Percentiles rank a stretch among this genome's conserved stretches.
These are phyloP conservation scores for Xenopus laevis DNA, from an alignment of 2,113 vertebrate species.

Conservation along the genomic window DNA sequence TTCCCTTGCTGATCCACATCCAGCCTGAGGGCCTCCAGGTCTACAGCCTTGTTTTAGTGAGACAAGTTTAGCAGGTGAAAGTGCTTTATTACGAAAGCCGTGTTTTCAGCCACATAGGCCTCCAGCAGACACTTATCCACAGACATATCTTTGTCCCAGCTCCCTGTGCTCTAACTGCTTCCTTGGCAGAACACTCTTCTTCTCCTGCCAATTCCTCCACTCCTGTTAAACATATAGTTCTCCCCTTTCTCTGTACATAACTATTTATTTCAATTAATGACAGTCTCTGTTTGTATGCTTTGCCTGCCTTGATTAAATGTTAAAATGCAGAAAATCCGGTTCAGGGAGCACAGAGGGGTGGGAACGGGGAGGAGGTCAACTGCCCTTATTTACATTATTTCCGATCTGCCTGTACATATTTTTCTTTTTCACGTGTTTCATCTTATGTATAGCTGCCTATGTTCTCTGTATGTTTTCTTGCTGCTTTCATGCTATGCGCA, in stretches of 20 bases:
- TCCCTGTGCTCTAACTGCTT: conserved; percentile 29
- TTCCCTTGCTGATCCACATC: no score
- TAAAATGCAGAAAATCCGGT: conserved; percentile 14
- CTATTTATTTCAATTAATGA: conserved; percentile 6
- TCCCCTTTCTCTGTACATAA: conserved; percentile 7
- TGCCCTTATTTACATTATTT: not conserved
- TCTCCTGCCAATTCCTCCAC: conserved; percentile 31
- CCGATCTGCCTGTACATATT: not conserved
- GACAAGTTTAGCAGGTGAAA: conserved; percentile 22
- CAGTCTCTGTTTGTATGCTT: not conserved
- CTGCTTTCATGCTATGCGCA: no score
- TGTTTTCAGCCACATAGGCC: conserved; percentile 2
- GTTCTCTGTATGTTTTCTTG: not conserved
- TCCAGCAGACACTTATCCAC: conserved; percentile 16
- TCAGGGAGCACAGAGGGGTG: not conserved
- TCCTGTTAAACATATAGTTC: conserved; percentile 31
- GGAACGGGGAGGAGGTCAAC: not conserved
- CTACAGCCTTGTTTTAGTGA: not conserved
- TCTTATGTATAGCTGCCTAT: not conserved
- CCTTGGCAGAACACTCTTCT: conserved; percentile 29
- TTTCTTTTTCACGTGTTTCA: not conserved
- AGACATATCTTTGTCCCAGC: conserved; percentile 36
- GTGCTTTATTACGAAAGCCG: not conserved
- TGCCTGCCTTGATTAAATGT: not conserved
- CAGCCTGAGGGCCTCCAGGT: no score